Base-by-base conservation (phyloP, 2,888 invertebrate species). In the Leucophenga montana region DNA sequence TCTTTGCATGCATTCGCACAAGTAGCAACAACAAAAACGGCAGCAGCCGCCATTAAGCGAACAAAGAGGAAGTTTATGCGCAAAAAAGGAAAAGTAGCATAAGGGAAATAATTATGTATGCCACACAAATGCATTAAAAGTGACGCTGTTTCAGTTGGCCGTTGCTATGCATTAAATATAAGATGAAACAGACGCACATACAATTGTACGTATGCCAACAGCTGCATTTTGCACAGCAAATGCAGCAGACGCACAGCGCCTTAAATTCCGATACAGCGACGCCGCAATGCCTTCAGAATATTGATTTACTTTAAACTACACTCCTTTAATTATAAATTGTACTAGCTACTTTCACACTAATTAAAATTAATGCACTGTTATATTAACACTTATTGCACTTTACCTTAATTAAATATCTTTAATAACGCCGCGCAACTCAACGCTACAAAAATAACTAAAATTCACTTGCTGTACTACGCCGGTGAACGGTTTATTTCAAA, bases 401-500 rank as follows among this genome's bases (percentile, higher is more conserved):
- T 64, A 64, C 62, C 62, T 64, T 14, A 48, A 11, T 64, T 22
- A 64, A 20, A 20, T 64, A 50, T 16, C 6, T 50, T 50, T 13
- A 50, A 13, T 8, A 50, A 3, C 16, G 50, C 50, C 6, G n/a
- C 8, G 4, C 50, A 50, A 50, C 13, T 8, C 2, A 18, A 16
- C 50, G 13, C 50, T 50, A 50, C 27, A 27, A 27, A 27, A 16
- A 6, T 18, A 50, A 18, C 18, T 13, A 13, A 48, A 48, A 48
- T n/a, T 39, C 61, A 18, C 44, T 62, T 18, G 8, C 8, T 31
- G 9, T 22, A 13, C 20, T 11, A 6, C 27, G 8, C 3, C 27
- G 6, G 3, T 18, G 62, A 64, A 64, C 62, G 46, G 20, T 64
- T 64, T 64, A 64, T 64, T 64, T 64, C 3, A 64, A 64, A 48